Base-by-base conservation (phyloP, 2,888 invertebrate genomes). In the Lamellibrachia satsuma region DNA sequence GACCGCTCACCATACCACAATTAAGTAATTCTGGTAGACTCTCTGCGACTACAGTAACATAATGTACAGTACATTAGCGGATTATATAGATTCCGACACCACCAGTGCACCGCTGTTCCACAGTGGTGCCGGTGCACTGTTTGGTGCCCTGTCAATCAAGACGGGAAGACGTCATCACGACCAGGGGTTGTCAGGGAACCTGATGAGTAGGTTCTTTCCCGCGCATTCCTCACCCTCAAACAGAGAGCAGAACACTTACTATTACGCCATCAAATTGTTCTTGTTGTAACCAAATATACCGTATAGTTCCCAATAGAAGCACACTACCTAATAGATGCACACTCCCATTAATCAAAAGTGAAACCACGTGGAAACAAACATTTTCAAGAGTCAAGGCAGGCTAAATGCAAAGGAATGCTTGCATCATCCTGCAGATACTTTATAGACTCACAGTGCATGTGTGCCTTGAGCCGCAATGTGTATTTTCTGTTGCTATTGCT, bases 121-220 rank as follows among this genome's bases (percentile, higher is more conserved):
- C 15, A 7, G 75, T 75, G 75, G 75, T 75, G 75, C 75, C 75
- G 6, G 15, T 22, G 75, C 75, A 15, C 75, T n/a, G 75, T 9
- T 55, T 55, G 55, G 55, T 55, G 55, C 75, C 22, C 22, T 15
- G 22, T 75, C 22, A 22, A 39, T 39, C 39, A 39, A 39, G 39
- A 3, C 22, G 75, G 75, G 75, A 75, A 39, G 39, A 39, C 39
- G 75, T 15, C 75, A 75, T 75, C 75, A 75, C 22, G 75, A 75
- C 75, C 75, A 75, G 3, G 97, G 97, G 93, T 97, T 96, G 94
- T 97, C 97, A 7, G 97, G 97, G 94, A 97, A 97, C 93, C 96
- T 96, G 93, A 97, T 97, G 91, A 96, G 95, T 91, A 97, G 95
- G 92, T 95, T 95, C 94, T 96, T 96, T 55, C 97, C 96, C 90